Percentiles rank a stretch among this genome's conserved stretches.
phyloP scores from a whole-genome alignment of 2,888 invertebrate genomes.

The Fragum whitleyi region DNA sequence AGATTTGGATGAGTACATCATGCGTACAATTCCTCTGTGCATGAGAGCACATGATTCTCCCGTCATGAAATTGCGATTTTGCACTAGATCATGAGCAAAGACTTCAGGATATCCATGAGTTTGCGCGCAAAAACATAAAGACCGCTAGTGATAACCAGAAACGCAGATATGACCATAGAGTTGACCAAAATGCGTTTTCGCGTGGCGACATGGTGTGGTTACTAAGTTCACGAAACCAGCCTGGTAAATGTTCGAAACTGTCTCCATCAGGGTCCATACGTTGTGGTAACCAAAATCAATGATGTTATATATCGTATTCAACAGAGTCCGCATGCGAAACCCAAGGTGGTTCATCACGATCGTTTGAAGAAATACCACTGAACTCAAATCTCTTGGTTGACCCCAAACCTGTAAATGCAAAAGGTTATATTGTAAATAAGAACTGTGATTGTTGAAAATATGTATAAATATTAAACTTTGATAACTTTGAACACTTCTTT shows the following conservation, averaged over 20 bases:
- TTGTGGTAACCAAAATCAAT: too few species aligned
- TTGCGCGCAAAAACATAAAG: background rate
- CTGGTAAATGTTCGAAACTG: constrained; percentile 16
- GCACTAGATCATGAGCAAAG: background rate
- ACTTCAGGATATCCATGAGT: constrained; percentile 1
- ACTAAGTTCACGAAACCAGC: background rate
- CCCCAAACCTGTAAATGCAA: too few species aligned
- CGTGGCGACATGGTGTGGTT: constrained; percentile 10
- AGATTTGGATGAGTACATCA: constrained; percentile 29
- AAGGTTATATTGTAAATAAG: too few species aligned
- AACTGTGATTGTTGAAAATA: too few species aligned
- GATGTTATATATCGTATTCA: too few species aligned
- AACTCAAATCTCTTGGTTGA: too few species aligned
- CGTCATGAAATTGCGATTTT: background rate
- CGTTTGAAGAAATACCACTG: too few species aligned
- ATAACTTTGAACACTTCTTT: too few species aligned
- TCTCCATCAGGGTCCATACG: background rate
- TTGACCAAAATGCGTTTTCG: background rate
- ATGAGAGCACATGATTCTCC: background rate
- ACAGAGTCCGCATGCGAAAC: too few species aligned
- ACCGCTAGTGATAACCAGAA: background rate
- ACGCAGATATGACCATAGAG: background rate
- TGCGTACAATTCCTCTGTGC: constrained; percentile 3
- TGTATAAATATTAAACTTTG: too few species aligned
- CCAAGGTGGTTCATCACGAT: too few species aligned